These are phyloP conservation scores for Cryptus armator DNA, from an alignment of 2,888 invertebrate genomes.

Conservation along the genomic window DNA sequence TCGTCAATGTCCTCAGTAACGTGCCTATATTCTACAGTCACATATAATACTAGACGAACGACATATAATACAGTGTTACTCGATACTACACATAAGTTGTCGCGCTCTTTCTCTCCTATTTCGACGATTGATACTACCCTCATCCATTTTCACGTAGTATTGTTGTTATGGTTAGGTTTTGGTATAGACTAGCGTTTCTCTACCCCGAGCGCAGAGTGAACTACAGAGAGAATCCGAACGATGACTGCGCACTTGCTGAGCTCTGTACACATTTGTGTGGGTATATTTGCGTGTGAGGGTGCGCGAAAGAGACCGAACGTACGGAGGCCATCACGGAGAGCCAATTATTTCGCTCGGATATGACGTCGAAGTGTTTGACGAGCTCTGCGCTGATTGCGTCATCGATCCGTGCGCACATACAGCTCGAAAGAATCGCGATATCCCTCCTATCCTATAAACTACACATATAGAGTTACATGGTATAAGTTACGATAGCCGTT, in stretches of 20 bases:
- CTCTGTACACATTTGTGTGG: constrained; percentile 18
- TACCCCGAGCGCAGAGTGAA: constrained; percentile 5
- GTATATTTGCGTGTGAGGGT: neutral
- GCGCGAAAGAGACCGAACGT: neutral
- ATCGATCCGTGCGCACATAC: constrained; percentile 47
- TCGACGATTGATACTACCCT: neutral
- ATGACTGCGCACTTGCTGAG: constrained; percentile 1
- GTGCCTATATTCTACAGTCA: neutral
- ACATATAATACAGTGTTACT: too few species aligned
- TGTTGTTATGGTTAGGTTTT: constrained; percentile 73
- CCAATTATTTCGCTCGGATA: constrained; percentile 68
- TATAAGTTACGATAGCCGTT: neutral
- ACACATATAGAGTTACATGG: neutral
- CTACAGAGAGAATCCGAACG: constrained; percentile 19
- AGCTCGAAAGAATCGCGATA: constrained; percentile 34
- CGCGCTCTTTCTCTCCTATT: neutral
- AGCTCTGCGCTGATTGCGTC: constrained; percentile 48
- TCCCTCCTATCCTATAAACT: neutral
- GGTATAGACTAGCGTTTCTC: constrained; percentile 21
- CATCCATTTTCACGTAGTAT: constrained; percentile 7
- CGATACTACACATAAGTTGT: neutral
- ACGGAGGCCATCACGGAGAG: constrained; percentile 35
- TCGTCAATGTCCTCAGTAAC: neutral
- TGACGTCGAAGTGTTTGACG: constrained; percentile 57
- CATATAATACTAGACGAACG: neutral